Conservation (phyloP, 2,888 invertebrate species). For the Amblyjoppa proteus region DNA sequence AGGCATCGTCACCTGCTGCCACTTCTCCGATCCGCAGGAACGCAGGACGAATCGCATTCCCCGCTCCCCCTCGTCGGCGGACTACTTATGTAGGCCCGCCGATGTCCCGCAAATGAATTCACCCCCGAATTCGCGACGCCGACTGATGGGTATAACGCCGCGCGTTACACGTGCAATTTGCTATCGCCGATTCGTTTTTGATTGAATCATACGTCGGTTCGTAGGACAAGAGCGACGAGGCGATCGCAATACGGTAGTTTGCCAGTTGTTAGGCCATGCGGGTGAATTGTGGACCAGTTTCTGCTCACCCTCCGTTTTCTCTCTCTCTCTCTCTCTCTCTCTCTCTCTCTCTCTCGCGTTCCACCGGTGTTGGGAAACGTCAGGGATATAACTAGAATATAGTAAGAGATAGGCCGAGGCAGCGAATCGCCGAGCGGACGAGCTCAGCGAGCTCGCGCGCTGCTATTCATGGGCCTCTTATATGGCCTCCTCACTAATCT, state of each 20-base stretch:
- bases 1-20: slow-evolving; percentile 69
- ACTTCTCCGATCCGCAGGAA: slow-evolving; percentile 34
- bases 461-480: slow-evolving; percentile 54
- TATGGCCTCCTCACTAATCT: slow-evolving; percentile 66
- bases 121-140: slow-evolving; percentile 20
- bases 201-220: slow-evolving; percentile 26
- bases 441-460: slow-evolving; percentile 37
- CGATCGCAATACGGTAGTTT: slow-evolving; percentile 18
- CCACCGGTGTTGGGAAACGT: slow-evolving; percentile 14
- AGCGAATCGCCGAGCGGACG: slow-evolving; percentile 32
- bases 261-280: slow-evolving; percentile 11
- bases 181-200: not conserved
- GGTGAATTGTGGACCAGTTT: slow-evolving; percentile 31
- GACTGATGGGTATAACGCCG: not conserved
- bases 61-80: slow-evolving; percentile 40
- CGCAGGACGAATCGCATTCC: slow-evolving; percentile 59
- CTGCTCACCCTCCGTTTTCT: not conserved
- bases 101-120: slow-evolving; percentile 33
- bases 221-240: not conserved
- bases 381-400: slow-evolving; percentile 29
- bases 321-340: too few species aligned
- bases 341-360: not conserved
- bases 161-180: slow-evolving; percentile 1
- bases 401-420: not conserved
- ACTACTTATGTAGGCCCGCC: not conserved